Conservation (phyloP, 1,140 invertebrate species). For the Adoxophyes honmai region DNA sequence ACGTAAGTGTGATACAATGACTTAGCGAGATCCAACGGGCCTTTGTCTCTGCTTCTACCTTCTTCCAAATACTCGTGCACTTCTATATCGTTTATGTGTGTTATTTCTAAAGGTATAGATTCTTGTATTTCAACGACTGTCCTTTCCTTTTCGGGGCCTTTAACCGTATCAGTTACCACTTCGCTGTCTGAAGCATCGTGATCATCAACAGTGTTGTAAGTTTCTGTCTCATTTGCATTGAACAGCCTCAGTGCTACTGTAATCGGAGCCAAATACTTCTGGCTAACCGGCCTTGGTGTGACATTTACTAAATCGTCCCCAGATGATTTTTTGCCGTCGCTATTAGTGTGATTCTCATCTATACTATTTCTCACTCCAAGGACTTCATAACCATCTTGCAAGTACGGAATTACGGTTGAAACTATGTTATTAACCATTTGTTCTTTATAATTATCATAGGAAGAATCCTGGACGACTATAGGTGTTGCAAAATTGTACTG, state of each 20-base stretch:
- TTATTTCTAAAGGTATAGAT: conserved; percentile 75
- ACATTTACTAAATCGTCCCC: conserved; percentile 47
- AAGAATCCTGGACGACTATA: conserved; percentile 56
- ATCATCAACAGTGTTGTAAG: conserved; percentile 50
- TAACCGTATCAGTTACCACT: conserved; percentile 40
- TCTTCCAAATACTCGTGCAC: conserved; percentile 73
- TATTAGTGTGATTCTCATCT: conserved; percentile 32
- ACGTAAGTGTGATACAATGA: conserved; percentile 54
- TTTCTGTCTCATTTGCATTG: conserved; percentile 55
- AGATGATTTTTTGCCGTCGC: conserved; percentile 24
- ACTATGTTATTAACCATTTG: conserved; percentile 58
- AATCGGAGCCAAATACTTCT: conserved; percentile 76
- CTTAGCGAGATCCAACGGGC: conserved; percentile 36
- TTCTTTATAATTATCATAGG: conserved; percentile 43
- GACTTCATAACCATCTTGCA: conserved; percentile 59
- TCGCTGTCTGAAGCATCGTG: conserved; percentile 60
- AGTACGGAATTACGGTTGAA: conserved; percentile 61
- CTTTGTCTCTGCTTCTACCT: conserved; percentile 52
- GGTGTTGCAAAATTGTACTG: conserved; percentile 56
- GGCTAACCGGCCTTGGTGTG: conserved; percentile 71
- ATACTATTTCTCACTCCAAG: conserved; percentile 42
- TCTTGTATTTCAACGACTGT: conserved; percentile 79
- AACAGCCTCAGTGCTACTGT: conserved; percentile 74
- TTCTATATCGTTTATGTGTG: conserved; percentile 68
- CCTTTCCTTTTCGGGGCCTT: conserved; percentile 51